Evolutionary conservation across 1,140 invertebrate genomes (phyloP), one percentile per base, ranked within the genome.

Genomic region (Meteorus sp.): DNA sequence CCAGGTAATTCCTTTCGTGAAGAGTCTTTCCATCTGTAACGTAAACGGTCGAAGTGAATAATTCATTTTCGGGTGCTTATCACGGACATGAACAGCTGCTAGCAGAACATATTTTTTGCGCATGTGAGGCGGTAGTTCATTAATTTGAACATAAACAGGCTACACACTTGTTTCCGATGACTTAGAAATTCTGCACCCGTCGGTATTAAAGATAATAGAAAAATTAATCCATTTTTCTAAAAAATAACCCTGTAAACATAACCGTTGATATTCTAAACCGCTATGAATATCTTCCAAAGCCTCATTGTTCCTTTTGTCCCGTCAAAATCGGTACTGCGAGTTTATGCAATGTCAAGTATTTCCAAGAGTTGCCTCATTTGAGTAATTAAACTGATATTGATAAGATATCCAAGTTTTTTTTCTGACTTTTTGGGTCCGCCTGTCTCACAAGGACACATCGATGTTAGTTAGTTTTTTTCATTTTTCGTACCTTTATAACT

Each of bases 61-160:
- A 39, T 59, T 53, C 8, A 59, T 20, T 6, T 27, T 9, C 22
- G 59, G 59, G 29, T 62, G 51, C 3, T 31, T 29, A 11, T 41
- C 9, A 9, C 50, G 59, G 6, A 60, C 59, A n/a, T 29, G 63
- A 19, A 64, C 25, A 15, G 58, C 60, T 1, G 56, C 62, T 2
- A 67, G 31, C 25, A 67, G 44, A 39, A 64, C 56, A 22, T 64
- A 31, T 17, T 54, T 54, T 51, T 64, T 64, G 20, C 65, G 27
- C 3, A 43, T 27, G 33, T 66, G 56, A n/a, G 64, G 64, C 1
- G 61, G 51, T 2, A 64, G 29, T 35, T 64, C 63, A 35, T 65
- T 65, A 8, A 65, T 17, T 13, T 52, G 41, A 1, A 60, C 23
- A 17, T 43, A 54, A 17, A 65, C 11, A 8, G 59, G 64, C 17